Conservation (phyloP, 2,888 invertebrate species). For the Nomada hirtipes region DNA sequence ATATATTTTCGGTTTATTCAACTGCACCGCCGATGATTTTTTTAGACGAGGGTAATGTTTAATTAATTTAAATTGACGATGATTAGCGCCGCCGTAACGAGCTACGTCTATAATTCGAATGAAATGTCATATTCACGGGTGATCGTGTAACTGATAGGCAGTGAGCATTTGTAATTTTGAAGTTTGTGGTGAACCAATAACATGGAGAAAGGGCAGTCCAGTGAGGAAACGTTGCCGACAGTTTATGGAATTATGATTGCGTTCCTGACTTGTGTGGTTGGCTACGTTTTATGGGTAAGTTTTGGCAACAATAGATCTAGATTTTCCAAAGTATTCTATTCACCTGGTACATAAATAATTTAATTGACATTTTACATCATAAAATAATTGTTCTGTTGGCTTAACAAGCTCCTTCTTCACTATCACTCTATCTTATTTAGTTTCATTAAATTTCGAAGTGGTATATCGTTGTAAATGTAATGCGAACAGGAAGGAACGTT, state of each 20-base stretch:
- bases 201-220: constrained; percentile 70
- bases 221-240: constrained; percentile 79
- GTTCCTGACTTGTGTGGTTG: constrained; percentile 79
- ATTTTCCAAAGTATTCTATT: neutral
- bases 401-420: no score
- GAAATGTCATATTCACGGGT: constrained; percentile 4
- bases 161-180: constrained; percentile 9
- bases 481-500: no score
- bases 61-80: constrained; percentile 3
- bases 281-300: constrained; percentile 82
- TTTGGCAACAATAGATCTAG: neutral
- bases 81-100: neutral
- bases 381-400: no score
- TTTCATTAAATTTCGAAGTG: no score
- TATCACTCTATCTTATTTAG: no score
- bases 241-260: constrained; percentile 82
- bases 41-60: neutral
- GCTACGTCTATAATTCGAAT: neutral
- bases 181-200: constrained; percentile 38
- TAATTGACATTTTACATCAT: no score
- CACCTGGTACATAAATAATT: no score
- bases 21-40: no score
- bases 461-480: no score
- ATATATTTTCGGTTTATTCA: no score
- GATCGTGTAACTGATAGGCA: neutral